Base-by-base conservation (phyloP, 2,888 invertebrate species). In the Bedellia somnulentella region DNA sequence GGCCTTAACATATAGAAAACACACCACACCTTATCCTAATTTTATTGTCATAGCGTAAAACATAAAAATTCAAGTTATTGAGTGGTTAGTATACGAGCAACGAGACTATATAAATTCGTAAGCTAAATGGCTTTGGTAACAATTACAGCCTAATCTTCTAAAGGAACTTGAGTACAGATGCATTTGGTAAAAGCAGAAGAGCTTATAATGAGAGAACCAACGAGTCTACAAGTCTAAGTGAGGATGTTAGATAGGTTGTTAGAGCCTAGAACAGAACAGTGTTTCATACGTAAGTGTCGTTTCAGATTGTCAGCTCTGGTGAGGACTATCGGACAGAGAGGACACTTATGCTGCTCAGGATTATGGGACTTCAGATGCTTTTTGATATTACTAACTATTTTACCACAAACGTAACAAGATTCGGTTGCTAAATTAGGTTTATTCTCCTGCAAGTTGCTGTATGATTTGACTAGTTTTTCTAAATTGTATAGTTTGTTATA, bases 251-350 rank as follows among this genome's bases (percentile, higher is more conserved):
- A 51, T 34, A 64, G 40, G 39, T 62, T 70, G 38, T 55, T 57
- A n/a, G 60, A 52, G 18, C 55, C 55, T 39, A 75, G 44, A 24
- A 62, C 58, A 21, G 62, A 57, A 37, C 64, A 62, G 52, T 84
- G 83, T 56, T 84, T 83, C 59, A 79, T 78, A 44, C 79, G 78
- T 39, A 85, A 79, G 54, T 83, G 85, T 34, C 80, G 75, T 60
- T 83, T 84, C 48, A 83, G 76, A 54, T 84, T 83, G 53, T 85
- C 84, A 39, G 81, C 83, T 36, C 84, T 68, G 25, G 83, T 83
- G 46, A 84, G 77, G 32, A 79, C 75, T 39, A 80, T 80, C 26
- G 79, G 78, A 53, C 82, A 83, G 44, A 80, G 57, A 3, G 83
- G 82, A 43, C 83, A 83, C 46, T 77, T 78, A 50, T 80, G 81